These are phyloP conservation scores for Leucosticte australis DNA, from an alignment of 2,113 vertebrate species.

Conservation along the genomic window DNA sequence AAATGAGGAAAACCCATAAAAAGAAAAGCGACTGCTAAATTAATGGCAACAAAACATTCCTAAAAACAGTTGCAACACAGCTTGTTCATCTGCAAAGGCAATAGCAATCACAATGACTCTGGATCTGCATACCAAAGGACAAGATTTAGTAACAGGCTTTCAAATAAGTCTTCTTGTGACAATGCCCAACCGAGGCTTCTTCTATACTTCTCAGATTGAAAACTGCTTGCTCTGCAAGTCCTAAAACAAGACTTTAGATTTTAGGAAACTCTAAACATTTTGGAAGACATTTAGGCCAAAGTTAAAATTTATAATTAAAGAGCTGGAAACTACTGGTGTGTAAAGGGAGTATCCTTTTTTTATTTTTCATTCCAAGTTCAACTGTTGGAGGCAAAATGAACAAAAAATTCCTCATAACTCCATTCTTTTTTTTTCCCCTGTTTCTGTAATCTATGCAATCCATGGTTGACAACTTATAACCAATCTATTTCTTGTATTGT, in stretches of 20 bases:
- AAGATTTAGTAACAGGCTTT: neutral
- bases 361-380: neutral
- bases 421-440: neutral
- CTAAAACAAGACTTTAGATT: neutral
- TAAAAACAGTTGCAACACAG: neutral
- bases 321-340: neutral
- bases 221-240: neutral
- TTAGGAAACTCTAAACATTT: neutral
- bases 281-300: neutral
- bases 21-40: neutral
- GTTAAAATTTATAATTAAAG: neutral
- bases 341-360: neutral
- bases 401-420: neutral
- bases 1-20: constrained; percentile 35
- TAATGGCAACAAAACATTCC: neutral
- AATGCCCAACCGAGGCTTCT: neutral
- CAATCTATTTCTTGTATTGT: neutral
- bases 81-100: neutral
- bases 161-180: neutral
- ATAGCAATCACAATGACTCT: neutral
- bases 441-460: neutral
- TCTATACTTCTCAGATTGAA: neutral
- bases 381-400: neutral
- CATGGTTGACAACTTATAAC: neutral
- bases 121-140: neutral